Evolutionary conservation across 2,888 invertebrate genomes (phyloP).

Genomic region (Halictus ligatus): DNA sequence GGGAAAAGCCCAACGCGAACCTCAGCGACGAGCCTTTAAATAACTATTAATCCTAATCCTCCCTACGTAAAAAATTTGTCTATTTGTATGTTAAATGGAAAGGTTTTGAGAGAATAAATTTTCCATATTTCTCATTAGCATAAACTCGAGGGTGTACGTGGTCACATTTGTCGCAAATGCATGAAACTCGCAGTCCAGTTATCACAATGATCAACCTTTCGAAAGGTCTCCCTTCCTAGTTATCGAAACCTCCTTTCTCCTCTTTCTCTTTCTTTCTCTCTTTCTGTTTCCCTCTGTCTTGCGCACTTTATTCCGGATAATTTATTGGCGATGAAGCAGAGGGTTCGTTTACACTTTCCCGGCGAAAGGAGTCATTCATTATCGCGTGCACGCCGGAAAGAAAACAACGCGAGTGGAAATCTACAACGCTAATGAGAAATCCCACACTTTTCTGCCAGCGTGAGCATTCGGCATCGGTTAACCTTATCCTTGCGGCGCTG

Average conservation of each 20-base stretch:
- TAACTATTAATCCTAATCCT: no score
- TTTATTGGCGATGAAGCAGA: background rate
- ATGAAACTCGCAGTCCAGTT: background rate
- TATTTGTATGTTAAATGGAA: no score
- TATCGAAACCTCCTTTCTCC: background rate
- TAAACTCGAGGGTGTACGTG: no score
- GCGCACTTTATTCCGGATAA: background rate
- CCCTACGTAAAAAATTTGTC: no score
- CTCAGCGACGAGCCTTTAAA: no score
- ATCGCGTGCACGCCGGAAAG: constrained; percentile 18
- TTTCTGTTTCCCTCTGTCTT: background rate
- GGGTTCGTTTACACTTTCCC: constrained; percentile 27
- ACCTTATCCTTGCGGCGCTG: constrained; percentile 19
- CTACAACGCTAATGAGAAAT: constrained; percentile 64
- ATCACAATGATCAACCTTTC: background rate
- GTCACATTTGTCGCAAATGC: background rate
- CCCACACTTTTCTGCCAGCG: constrained; percentile 35
- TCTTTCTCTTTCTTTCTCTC: background rate
- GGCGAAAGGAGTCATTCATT: constrained; percentile 43
- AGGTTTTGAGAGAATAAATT: no score
- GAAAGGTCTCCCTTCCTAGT: background rate
- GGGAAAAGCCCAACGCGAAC: no score
- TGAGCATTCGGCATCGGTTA: constrained; percentile 43
- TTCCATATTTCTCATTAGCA: no score
- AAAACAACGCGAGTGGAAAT: constrained; percentile 44